Conservation (phyloP, 2,797 vertebrate genomes). For the Geotria australis region DNA sequence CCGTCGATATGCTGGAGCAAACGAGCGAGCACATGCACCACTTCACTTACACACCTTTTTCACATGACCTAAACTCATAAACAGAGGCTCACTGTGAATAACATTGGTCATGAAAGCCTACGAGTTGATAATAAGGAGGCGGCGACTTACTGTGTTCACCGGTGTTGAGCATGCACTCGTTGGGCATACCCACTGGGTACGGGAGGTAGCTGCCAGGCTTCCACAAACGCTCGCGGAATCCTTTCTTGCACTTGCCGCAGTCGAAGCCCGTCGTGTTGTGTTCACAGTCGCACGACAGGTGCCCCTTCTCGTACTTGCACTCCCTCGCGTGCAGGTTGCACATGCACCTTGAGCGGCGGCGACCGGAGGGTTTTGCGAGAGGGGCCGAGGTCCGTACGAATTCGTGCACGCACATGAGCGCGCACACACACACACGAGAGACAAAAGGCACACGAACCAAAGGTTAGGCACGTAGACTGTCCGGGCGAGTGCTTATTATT, state of each 20-base stretch:
- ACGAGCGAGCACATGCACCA: no score
- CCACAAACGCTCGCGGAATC: constrained; percentile 72
- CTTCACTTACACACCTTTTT: no score
- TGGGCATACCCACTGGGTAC: constrained; percentile 50
- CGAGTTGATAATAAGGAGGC: no score
- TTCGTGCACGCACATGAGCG: background rate
- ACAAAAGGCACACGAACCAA: no score
- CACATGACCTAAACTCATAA: no score
- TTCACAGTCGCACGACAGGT: constrained; percentile 78
- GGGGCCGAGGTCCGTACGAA: background rate
- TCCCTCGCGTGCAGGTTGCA: constrained; percentile 79
- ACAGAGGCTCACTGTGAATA: no score
- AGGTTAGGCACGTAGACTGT: no score
- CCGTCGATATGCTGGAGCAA: no score
- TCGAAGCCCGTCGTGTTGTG: constrained; percentile 95
- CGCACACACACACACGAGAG: background rate
- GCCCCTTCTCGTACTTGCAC: constrained; percentile 53
- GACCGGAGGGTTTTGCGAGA: no score
- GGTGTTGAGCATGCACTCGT: constrained; percentile 30
- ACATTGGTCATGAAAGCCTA: no score
- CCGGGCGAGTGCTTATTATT: no score
- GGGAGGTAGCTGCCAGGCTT: constrained; percentile 73
- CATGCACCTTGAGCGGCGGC: constrained; percentile 34
- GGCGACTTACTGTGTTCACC: no score
- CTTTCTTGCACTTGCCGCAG: constrained; percentile 76